A percentile compares a stretch with the other conserved stretches of the same genome.
phyloP scores from a whole-genome alignment of 2,888 invertebrate genomes.

The Physocephala rufipes region DNA sequence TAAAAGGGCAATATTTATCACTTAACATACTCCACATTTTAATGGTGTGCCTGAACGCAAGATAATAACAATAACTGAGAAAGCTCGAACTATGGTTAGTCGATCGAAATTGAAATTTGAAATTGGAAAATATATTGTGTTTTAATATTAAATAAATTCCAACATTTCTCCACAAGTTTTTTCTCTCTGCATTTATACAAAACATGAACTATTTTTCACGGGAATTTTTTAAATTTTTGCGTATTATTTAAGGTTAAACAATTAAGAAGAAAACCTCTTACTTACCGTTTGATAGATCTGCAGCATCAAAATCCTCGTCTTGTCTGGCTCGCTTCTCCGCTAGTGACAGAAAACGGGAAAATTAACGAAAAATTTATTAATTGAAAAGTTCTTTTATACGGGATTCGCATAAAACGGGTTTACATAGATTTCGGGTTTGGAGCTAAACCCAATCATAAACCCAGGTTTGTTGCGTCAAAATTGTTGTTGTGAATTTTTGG shows the following conservation, averaged over 20 bases:
- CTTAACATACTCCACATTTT: conserved; percentile 60
- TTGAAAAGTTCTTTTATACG: too few relatives aligned
- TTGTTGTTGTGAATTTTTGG: too few relatives aligned
- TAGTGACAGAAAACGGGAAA: conserved; percentile 41
- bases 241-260: neutral
- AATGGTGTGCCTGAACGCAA: conserved; percentile 54
- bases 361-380: neutral
- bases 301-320: conserved; percentile 61
- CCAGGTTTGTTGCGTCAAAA: too few relatives aligned
- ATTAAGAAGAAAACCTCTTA: conserved; percentile 27
- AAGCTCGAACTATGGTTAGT: conserved; percentile 55
- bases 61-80: conserved; percentile 57
- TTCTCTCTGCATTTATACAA: conserved; percentile 7
- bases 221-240: neutral
- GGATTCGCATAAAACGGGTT: too few relatives aligned
- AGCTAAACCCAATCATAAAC: too few relatives aligned
- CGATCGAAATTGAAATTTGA: conserved; percentile 52
- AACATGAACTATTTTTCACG: neutral
- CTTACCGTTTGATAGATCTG: conserved; percentile 61
- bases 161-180: too few relatives aligned
- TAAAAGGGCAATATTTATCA: conserved; percentile 56
- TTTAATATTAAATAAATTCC: too few relatives aligned
- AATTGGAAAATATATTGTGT: too few relatives aligned
- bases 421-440: too few relatives aligned
- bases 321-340: conserved; percentile 61